A percentile compares a stretch with the other conserved stretches of the same genome.
These are phyloP conservation scores for Fragum sueziense DNA, from an alignment of 2,888 invertebrate species.

Conservation along the genomic window DNA sequence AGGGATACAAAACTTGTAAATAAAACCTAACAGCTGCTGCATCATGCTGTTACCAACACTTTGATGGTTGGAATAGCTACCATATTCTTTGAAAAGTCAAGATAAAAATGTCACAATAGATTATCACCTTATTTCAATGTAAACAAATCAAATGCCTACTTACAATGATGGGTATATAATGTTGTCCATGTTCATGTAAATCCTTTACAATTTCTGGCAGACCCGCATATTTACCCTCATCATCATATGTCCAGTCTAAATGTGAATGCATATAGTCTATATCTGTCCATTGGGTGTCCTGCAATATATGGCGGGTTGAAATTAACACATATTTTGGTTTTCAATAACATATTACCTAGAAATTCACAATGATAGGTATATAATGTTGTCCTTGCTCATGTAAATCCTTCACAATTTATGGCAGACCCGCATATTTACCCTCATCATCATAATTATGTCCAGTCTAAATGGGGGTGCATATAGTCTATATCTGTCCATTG, in stretches of 20 bases:
- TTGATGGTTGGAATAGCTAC: too few species aligned
- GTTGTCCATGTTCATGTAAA: conserved; percentile 73
- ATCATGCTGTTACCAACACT: too few species aligned
- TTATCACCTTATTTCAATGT: too few species aligned
- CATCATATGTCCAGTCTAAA: conserved; percentile 77
- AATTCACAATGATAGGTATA: conserved; percentile 81
- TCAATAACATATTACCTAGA: too few species aligned
- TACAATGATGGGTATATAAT: conserved; percentile 81
- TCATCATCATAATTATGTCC: conserved; percentile 74
- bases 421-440: conserved; percentile 62
- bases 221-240: conserved; percentile 54
- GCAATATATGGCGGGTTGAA: too few species aligned
- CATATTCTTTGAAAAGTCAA: too few species aligned
- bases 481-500: conserved; percentile 80
- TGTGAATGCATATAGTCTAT: conserved; percentile 76
- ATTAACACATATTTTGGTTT: too few species aligned
- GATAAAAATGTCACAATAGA: too few species aligned
- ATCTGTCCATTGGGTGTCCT: conserved; percentile 79
- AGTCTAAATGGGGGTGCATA: conserved; percentile 72
- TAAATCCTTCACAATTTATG: conserved; percentile 71
- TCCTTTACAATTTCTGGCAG: conserved; percentile 72
- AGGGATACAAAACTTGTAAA: too few species aligned
- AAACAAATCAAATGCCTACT: too few species aligned
- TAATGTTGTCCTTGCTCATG: conserved; percentile 75
- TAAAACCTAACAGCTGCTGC: too few species aligned